These are phyloP conservation scores for Leptoclinus maculatus DNA, from an alignment of 2,797 vertebrate species.

Conservation along the genomic window DNA sequence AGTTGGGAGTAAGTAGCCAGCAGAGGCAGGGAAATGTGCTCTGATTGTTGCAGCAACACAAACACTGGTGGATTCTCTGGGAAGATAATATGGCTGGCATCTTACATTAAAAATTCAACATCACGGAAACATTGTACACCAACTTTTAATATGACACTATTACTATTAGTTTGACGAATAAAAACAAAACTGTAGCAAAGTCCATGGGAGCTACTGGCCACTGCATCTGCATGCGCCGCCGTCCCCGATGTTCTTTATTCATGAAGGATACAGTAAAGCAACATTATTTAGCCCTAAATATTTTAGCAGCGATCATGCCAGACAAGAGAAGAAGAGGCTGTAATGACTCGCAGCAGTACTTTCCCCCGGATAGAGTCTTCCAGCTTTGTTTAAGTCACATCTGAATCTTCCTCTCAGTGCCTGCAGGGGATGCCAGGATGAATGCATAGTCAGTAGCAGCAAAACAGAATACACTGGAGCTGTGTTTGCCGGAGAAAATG, in stretches of 20 bases:
- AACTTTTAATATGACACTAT: neutral
- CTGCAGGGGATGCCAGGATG: slow-evolving; percentile 45
- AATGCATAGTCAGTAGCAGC: slow-evolving; percentile 22
- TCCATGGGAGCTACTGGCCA: neutral
- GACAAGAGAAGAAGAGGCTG: slow-evolving; percentile 32
- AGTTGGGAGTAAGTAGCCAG: neutral
- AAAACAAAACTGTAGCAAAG: neutral
- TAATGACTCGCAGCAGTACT: slow-evolving; percentile 31
- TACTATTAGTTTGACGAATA: neutral
- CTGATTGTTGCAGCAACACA: neutral
- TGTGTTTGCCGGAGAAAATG: neutral
- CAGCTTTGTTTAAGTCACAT: slow-evolving; percentile 30
- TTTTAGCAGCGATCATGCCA: slow-evolving; percentile 8
- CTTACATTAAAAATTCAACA: neutral
- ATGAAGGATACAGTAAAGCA: neutral
- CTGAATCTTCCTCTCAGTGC: slow-evolving; percentile 32
- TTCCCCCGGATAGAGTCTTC: slow-evolving; percentile 10
- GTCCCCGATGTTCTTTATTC: neutral
- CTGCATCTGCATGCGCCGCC: neutral
- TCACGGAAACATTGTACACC: neutral
- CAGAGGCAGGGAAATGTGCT: neutral
- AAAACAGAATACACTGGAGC: neutral
- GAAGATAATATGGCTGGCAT: neutral
- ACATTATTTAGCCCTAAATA: neutral
- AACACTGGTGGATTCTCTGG: neutral